A percentile compares a stretch with the other conserved stretches of the same genome.
Conservation (phyloP, 1,140 invertebrate genomes). For the Brachionus sp. region DNA sequence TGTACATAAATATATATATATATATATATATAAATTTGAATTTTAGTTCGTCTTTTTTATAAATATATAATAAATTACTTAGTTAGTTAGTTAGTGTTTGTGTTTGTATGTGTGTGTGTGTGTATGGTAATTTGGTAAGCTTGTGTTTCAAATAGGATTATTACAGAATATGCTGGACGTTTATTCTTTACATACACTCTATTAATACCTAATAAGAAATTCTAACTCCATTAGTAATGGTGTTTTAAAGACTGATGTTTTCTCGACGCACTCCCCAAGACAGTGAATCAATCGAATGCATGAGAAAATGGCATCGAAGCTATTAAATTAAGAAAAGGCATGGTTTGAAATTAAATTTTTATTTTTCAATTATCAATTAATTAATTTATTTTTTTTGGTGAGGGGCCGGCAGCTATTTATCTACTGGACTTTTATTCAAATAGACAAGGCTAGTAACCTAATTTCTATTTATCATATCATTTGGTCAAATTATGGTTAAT, state of each 20-base stretch:
- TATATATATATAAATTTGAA: not conserved
- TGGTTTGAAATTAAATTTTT: not conserved
- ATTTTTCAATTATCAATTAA: not conserved
- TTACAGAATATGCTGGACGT: no score
- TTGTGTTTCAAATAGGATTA: no score
- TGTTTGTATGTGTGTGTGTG: no score
- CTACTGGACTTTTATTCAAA: slow-evolving; percentile 8
- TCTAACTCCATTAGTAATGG: no score
- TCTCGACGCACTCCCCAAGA: no score
- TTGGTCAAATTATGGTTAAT: not conserved
- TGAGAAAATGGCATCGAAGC: not conserved
- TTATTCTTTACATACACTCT: no score
- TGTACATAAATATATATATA: no score
- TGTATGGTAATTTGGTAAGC: no score
- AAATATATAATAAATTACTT: no score
- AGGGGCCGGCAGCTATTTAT: not conserved
- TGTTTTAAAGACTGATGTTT: no score
- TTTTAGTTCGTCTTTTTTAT: not conserved
- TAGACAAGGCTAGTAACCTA: slow-evolving; percentile 1
- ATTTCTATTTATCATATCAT: not conserved
- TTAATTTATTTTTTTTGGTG: not conserved
- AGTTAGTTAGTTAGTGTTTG: no score
- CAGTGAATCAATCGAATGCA: not conserved
- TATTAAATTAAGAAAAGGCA: not conserved
- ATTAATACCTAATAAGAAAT: no score